Evolutionary conservation across 2,797 vertebrate genomes (phyloP).

Genomic region (Scolopax rusticola): DNA sequence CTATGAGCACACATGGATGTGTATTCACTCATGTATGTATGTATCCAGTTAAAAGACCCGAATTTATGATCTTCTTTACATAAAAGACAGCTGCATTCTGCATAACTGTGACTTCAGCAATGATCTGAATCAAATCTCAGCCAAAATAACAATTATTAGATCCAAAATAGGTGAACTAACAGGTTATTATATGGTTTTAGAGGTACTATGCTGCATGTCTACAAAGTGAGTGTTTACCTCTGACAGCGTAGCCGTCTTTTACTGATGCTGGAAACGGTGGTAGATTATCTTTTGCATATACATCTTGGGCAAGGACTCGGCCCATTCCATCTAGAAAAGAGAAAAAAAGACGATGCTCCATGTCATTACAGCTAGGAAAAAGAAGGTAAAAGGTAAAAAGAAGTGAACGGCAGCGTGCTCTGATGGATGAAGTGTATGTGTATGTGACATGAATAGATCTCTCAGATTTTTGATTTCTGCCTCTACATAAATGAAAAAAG

Average conservation of each 20-base stretch:
- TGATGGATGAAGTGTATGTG: not conserved
- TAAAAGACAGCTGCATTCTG: not conserved
- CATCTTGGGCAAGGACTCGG: constrained; percentile 97
- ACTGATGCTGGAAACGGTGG: constrained; percentile 98
- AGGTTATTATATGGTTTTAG: not conserved
- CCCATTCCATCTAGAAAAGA: constrained; percentile 92
- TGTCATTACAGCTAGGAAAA: constrained; percentile 20
- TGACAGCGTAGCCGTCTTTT: constrained; percentile 97
- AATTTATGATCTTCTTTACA: not conserved
- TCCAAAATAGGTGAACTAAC: not conserved
- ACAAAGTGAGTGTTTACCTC: constrained; percentile 84
- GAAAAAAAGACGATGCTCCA: not conserved
- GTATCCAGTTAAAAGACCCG: not conserved
- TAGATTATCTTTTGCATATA: constrained; percentile 99
- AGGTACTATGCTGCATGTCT: not conserved
- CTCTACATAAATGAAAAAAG: not conserved
- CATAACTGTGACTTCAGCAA: not conserved
- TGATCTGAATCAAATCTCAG: not conserved
- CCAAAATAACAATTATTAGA: not conserved
- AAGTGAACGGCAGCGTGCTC: not conserved
- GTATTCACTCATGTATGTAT: fast-evolving
- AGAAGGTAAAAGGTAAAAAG: not conserved
- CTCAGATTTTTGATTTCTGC: not conserved
- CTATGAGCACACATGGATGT: not conserved
- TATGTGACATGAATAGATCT: not conserved